phyloP scores from a whole-genome alignment of 2,888 invertebrate species.

The Drosophila barbarae region DNA sequence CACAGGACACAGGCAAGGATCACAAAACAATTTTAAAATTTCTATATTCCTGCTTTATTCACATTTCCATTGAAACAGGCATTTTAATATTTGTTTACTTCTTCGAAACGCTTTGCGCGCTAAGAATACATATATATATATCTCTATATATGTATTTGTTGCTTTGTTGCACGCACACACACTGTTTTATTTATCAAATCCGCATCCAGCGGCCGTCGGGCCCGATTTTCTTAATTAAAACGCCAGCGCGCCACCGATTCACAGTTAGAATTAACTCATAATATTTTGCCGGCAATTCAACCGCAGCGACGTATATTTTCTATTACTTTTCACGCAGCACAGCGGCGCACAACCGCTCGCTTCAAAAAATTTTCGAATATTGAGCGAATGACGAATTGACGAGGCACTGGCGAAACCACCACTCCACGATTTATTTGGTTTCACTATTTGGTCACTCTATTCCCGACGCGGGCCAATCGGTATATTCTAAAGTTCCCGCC shows the following conservation, averaged over 20 bases:
- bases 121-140: constrained; percentile 1
- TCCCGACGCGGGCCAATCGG: too few relatives aligned
- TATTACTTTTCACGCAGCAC: not conserved
- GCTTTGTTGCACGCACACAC: not conserved
- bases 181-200: not conserved
- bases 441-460: too few relatives aligned
- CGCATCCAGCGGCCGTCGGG: not conserved
- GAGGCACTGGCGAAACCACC: too few relatives aligned
- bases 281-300: constrained; percentile 11
- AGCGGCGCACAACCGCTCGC: constrained; percentile 7
- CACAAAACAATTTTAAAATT: constrained; percentile 24
- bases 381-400: too few relatives aligned
- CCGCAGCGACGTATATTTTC: not conserved
- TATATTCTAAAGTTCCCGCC: too few relatives aligned
- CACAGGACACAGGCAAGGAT: constrained; percentile 25
- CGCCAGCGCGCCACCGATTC: constrained; percentile 2
- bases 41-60: constrained; percentile 15
- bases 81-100: constrained; percentile 41
- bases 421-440: too few relatives aligned
- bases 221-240: not conserved
- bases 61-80: constrained; percentile 29
- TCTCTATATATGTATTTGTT: not conserved
- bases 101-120: constrained; percentile 17
- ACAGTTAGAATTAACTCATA: constrained; percentile 8
- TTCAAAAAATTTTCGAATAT: not conserved